Evolutionary conservation across 2,797 vertebrate species (phyloP).

Genomic region (Gobionotothen gibberifrons): DNA sequence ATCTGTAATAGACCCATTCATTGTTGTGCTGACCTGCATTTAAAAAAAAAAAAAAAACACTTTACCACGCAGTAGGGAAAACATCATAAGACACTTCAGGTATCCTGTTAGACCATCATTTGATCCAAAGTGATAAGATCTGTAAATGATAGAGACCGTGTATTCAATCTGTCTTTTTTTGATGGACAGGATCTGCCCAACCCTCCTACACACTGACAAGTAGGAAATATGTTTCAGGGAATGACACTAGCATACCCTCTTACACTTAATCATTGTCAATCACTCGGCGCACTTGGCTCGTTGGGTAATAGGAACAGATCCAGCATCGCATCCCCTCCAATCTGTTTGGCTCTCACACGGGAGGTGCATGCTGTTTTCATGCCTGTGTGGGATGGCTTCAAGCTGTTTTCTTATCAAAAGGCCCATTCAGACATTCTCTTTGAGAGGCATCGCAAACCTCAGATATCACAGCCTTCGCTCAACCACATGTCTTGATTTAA

Average conservation of each 20-base stretch:
- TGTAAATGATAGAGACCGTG: slow-evolving; percentile 52
- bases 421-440: slow-evolving; percentile 83
- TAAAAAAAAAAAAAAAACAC: slow-evolving; percentile 28
- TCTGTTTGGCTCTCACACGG: slow-evolving; percentile 83
- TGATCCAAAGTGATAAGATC: slow-evolving; percentile 65
- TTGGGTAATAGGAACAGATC: slow-evolving; percentile 82
- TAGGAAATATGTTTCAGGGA: slow-evolving; percentile 83
- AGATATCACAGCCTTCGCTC: slow-evolving; percentile 81
- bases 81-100: slow-evolving; percentile 53
- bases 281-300: slow-evolving; percentile 78
- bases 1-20: slow-evolving; percentile 30
- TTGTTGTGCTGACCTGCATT: slow-evolving; percentile 47
- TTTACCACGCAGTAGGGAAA: slow-evolving; percentile 28
- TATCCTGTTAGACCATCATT: slow-evolving; percentile 58
- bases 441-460: slow-evolving; percentile 79
- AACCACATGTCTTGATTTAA: slow-evolving; percentile 82
- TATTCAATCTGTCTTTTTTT: slow-evolving; percentile 75
- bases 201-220: slow-evolving; percentile 79
- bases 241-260: slow-evolving; percentile 82
- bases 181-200: slow-evolving; percentile 80
- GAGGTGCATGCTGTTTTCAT: slow-evolving; percentile 86
- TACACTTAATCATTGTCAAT: slow-evolving; percentile 85
- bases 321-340: slow-evolving; percentile 82
- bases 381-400: slow-evolving; percentile 85
- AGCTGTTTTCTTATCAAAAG: slow-evolving; percentile 85